Evolutionary conservation across 2,888 invertebrate species (phyloP).

Genomic region (Caenorhabditis sulstoni): DNA sequence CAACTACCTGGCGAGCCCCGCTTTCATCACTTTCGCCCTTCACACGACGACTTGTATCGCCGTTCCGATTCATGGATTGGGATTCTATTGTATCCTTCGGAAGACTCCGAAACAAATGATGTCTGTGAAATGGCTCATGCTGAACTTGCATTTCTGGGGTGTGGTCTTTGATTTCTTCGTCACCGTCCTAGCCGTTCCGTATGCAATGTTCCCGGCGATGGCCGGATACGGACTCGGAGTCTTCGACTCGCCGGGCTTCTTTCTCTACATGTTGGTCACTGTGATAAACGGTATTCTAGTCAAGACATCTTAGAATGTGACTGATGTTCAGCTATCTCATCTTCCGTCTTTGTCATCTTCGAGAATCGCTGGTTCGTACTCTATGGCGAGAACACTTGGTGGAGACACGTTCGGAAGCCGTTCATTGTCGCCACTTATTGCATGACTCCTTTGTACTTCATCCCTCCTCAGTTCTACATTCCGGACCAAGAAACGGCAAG

Average conservation of each 20-base stretch:
- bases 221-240: constrained; percentile 18
- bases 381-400: constrained; percentile 24
- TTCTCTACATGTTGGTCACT: constrained; percentile 1
- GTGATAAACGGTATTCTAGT: constrained; percentile 11
- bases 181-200: constrained; percentile 8
- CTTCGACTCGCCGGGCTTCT: not conserved
- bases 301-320: not conserved
- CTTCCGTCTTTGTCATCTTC: constrained; percentile 7
- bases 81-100: constrained; percentile 13
- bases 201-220: constrained; percentile 12
- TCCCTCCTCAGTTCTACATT: constrained; percentile 25
- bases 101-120: constrained; percentile 11
- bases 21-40: constrained; percentile 10
- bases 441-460: constrained; percentile 7
- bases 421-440: not conserved
- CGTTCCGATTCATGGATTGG: constrained; percentile 5
- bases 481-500: constrained; percentile 19
- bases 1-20: constrained; percentile 11
- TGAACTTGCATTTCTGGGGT: constrained; percentile 14
- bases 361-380: constrained; percentile 18
- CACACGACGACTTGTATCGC: not conserved
- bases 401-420: constrained; percentile 13
- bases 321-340: not conserved
- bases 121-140: constrained; percentile 17
- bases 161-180: not conserved